Evolutionary conservation across 2,888 invertebrate genomes (phyloP).

Genomic region (Athalia circularis): DNA sequence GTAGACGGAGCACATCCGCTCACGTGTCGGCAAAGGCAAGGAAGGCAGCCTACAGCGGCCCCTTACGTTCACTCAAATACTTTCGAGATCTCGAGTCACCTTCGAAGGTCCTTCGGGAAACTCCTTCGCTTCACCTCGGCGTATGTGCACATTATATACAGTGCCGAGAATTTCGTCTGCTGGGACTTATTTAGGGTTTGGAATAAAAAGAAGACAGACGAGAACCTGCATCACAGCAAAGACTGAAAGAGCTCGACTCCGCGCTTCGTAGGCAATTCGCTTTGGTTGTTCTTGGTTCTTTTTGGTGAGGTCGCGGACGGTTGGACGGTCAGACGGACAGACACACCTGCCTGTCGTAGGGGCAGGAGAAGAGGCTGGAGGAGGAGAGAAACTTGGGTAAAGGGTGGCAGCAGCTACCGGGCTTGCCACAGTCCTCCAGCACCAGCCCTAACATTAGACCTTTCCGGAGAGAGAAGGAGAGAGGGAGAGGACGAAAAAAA

Average conservation of each 20-base stretch:
- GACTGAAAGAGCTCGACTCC: conserved; percentile 2
- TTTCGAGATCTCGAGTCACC: conserved; percentile 24
- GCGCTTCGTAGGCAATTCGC: conserved; percentile 40
- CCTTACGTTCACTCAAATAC: not conserved
- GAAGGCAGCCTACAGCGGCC: not conserved
- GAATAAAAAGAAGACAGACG: too few species aligned
- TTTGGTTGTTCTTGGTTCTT: conserved; percentile 36
- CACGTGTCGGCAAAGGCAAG: conserved; percentile 28
- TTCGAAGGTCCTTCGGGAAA: conserved; percentile 43
- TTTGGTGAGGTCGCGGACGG: conserved; percentile 41
- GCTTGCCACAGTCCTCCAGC: conserved; percentile 38
- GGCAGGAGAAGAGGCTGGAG: conserved; percentile 23
- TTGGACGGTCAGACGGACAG: conserved; percentile 38
- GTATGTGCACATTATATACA: not conserved
- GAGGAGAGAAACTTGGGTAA: not conserved
- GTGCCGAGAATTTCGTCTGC: conserved; percentile 27
- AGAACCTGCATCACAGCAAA: not conserved
- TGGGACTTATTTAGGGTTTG: too few species aligned
- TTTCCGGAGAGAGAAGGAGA: conserved; percentile 22
- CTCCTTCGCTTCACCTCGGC: conserved; percentile 13
- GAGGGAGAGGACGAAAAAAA: not conserved
- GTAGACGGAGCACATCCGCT: conserved; percentile 32
- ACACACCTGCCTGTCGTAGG: conserved; percentile 53
- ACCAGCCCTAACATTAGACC: conserved; percentile 43
- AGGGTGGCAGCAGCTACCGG: conserved; percentile 43